Conservation (phyloP, 2,797 vertebrate species). For the Coluber constrictor region DNA sequence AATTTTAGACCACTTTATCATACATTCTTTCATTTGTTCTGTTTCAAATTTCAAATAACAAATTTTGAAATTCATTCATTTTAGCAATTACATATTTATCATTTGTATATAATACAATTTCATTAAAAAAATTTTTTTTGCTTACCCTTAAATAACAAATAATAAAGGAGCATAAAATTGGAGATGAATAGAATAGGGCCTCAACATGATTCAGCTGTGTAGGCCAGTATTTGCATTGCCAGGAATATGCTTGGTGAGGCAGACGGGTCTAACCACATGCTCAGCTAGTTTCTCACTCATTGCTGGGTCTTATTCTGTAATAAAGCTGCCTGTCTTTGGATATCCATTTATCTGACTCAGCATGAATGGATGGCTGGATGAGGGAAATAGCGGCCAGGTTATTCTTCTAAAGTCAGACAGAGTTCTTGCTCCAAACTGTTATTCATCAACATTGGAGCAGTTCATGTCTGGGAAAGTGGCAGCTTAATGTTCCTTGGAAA, state of each 20-base stretch:
- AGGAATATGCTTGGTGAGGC: neutral
- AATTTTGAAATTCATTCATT: neutral
- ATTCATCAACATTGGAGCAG: neutral
- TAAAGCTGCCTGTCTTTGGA: constrained; percentile 12
- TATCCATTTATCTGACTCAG: constrained; percentile 5
- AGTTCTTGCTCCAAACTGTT: constrained; percentile 8
- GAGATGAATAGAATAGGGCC: neutral
- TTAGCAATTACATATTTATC: neutral
- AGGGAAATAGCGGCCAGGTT: neutral
- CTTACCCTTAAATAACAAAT: neutral
- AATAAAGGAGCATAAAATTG: neutral
- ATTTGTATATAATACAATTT: neutral
- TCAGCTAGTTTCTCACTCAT: neutral
- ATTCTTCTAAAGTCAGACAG: neutral
- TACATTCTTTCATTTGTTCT: neutral
- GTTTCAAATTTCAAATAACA: neutral
- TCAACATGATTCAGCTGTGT: neutral
- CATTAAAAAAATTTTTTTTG: no score
- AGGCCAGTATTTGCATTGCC: neutral
- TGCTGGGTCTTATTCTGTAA: neutral
- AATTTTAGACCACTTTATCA: neutral
- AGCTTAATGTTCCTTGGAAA: constrained; percentile 9
- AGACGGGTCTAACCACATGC: no score
- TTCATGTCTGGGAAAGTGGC: constrained; percentile 7
- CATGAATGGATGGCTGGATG: constrained; percentile 7